Evolutionary conservation across 2,113 vertebrate genomes (phyloP), one percentile per base, ranked within the genome.

Genomic region (Chionis minor): DNA sequence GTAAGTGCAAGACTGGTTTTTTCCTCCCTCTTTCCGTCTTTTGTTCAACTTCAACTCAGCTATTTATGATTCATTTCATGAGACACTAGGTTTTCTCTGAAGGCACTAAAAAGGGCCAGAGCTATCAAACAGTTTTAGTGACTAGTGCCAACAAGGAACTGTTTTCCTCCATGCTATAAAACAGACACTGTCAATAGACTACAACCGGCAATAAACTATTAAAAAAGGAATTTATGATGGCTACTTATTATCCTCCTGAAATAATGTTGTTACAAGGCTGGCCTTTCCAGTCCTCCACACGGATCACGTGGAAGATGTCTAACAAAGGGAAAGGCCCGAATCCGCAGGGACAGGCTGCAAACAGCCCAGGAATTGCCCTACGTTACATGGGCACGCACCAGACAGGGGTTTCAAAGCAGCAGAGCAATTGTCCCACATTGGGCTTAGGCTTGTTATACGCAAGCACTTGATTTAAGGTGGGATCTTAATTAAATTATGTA

Each of bases 181-280:
- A 97, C 94, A 96, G 97, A 93, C 95, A 92, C 96, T 98, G 98
- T 98, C 97, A 98, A 97, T 96, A 97, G 96, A 96, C 97, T 97
- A 98, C 96, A 98, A 96, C 98, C 96, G 95, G 97, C 97, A 98
- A 98, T 98, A 98, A 98, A 98, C 97, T 97, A 97, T 98, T 98
- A 94, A 94, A 98, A 91, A 96, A 98, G 97, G 98, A 98, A 98
- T 98, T 98, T 98, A 98, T 98, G 98, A 96, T 92, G 94, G 95
- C 92, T 96, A 93, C 95, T 96, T 96, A 97, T 97, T 97, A 91
- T 97, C 96, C 93, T 95, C 93, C 97, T 97, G 97, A 98, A 98
- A 97, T 98, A 97, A 98, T 96, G 97, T 97, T 98, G 97, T 98
- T 97, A 96, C 97, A 97, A 97, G 97, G 81, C 95, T 94, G 61